Evolutionary conservation across 2,888 invertebrate genomes (phyloP), one percentile per base, ranked within the genome.

Genomic region (Norana najaformis): DNA sequence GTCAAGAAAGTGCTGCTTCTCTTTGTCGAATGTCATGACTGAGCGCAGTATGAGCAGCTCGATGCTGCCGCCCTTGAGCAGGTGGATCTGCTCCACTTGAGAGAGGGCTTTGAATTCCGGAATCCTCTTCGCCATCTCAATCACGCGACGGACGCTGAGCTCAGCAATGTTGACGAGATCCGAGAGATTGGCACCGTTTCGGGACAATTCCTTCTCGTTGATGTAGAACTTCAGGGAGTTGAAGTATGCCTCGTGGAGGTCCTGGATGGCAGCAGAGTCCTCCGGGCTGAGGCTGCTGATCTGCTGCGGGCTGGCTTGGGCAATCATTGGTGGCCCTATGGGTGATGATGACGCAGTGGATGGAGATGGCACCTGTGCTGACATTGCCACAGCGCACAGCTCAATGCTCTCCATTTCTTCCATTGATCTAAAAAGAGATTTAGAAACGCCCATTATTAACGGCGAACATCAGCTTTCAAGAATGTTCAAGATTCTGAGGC

Each of bases 31-130:
- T 89, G 97, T 97, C 96, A 98, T 97, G 0, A 98, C 98, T 93
- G 98, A 98, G 41, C 98, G 96, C 89, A 99, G 96, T 91, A 99
- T 97, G 97, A 99, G 97, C 96, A 99, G 97, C 95, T 99, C 99
- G 88, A 98, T 98, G 94, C 98, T 98, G 0, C 98, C 98, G 5
- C 98, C 98, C 95, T 98, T 98, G 30, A 98, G 95, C 47, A 98
- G 95, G 37, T 97, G 96, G 91, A 98, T 96, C 95, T 99, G 98
- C 95, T 99, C 99, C 93, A 97, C 97, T 94, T 98, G 98, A 93
- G 98, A 98, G 96, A 99, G 97, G 93, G 97, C 97, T 83, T 90
- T 90, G 89, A 91, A 91, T 23, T 85, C 41, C 47, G 90, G 82
- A 23, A 91, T 88, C 90, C 90, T 95, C 93, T 96, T 96, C 37